Evolutionary conservation across 1,140 invertebrate genomes (phyloP).

Genomic region (Helicoverpa zea): DNA sequence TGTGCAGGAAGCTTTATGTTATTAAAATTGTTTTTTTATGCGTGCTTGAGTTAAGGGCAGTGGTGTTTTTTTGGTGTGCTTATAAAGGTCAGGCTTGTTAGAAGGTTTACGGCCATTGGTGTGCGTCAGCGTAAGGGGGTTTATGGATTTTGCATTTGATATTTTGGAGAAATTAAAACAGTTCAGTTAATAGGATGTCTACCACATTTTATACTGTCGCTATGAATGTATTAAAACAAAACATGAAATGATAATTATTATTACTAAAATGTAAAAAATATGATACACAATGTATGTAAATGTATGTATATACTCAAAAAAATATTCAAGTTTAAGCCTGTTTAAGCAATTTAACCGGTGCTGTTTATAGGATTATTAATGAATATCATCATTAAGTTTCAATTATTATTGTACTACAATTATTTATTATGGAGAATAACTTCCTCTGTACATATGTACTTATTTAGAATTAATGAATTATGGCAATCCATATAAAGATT

Average conservation of each 20-base stretch:
- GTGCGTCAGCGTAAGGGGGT: not conserved
- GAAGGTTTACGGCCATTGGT: not conserved
- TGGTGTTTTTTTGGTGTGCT: not conserved
- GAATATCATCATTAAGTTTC: no score
- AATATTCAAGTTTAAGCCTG: not conserved
- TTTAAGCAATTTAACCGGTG: not conserved
- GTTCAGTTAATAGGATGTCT: not conserved
- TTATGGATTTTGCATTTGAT: not conserved
- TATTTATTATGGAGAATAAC: constrained; percentile 4
- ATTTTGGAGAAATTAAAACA: no score
- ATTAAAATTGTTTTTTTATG: constrained; percentile 47
- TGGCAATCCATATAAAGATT: constrained; percentile 14
- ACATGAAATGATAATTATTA: no score
- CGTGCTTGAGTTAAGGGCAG: constrained; percentile 6
- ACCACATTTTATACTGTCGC: not conserved
- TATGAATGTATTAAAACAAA: no score
- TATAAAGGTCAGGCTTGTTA: not conserved
- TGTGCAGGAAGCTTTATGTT: constrained; percentile 54
- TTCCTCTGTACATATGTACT: constrained; percentile 10
- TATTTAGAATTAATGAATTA: not conserved
- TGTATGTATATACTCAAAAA: no score
- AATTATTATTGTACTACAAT: not conserved
- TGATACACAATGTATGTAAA: no score
- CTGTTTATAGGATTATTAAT: no score
- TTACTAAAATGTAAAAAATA: no score